Percentiles rank a stretch among this genome's conserved stretches.
Conservation (phyloP, 2,888 invertebrate genomes). For the Limenitis camilla region DNA sequence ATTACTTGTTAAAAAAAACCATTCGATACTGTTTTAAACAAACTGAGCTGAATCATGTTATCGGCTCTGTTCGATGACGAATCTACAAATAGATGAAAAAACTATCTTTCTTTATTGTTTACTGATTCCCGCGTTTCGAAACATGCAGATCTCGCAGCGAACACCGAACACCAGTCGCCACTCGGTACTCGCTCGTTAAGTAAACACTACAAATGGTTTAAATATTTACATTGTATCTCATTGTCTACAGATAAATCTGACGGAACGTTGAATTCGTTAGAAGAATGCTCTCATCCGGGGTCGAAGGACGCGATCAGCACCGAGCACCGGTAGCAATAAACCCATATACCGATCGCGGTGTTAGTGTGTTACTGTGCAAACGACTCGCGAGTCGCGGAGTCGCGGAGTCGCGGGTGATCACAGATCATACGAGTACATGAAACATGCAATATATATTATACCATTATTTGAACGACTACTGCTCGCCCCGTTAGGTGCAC, state of each 20-base stretch:
- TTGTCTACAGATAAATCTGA: conserved; percentile 1
- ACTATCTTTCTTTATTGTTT: conserved; percentile 13
- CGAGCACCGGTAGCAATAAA: not conserved
- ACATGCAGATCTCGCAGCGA: not conserved
- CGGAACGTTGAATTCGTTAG: not conserved
- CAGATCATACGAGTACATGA: not conserved
- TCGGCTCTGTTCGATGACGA: conserved; percentile 2
- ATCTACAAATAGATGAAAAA: not conserved
- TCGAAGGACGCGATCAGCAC: no score
- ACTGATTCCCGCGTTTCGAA: conserved; percentile 3
- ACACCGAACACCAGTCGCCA: not conserved
- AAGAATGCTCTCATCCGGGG: not conserved
- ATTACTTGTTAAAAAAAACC: not conserved
- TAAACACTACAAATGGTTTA: conserved; percentile 13
- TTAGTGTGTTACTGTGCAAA: not conserved
- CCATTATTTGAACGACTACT: conserved; percentile 4
- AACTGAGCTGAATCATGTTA: conserved; percentile 2
- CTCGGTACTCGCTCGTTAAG: conserved; percentile 1
- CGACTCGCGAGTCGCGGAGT: no score
- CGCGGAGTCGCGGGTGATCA: not conserved
- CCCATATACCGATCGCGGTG: not conserved
- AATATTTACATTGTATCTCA: conserved; percentile 13
- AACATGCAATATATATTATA: conserved; percentile 5
- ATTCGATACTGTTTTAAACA: not conserved
- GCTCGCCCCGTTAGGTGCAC: conserved; percentile 5